Conservation (phyloP, 2,113 vertebrate species). For the Lepus americanus region DNA sequence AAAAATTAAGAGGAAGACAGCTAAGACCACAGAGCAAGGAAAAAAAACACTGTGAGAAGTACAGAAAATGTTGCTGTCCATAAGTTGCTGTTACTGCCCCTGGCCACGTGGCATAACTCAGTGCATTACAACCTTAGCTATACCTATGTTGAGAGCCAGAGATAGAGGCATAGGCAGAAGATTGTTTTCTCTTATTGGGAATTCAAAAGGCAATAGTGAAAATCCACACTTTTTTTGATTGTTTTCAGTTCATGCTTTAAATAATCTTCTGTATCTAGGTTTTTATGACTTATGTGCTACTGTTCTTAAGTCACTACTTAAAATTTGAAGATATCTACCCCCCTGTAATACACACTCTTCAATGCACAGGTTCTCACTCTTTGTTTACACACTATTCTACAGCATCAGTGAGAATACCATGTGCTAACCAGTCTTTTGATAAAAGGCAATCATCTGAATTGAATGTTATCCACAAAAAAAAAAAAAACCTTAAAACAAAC, state of each 20-base stretch:
- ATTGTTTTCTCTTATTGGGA: slow-evolving; percentile 59
- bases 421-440: not conserved
- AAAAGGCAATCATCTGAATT: not conserved
- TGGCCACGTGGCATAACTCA: not conserved
- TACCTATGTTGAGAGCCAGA: slow-evolving; percentile 3
- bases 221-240: slow-evolving; percentile 1
- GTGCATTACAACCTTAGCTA: not conserved
- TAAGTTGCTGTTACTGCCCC: not conserved
- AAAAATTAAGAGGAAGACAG: not conserved
- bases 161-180: not conserved
- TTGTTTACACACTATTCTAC: not conserved
- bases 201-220: slow-evolving; percentile 51
- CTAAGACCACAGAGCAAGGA: not conserved
- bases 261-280: slow-evolving; percentile 5
- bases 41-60: not conserved
- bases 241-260: slow-evolving; percentile 53
- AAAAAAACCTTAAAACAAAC: not conserved
- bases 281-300: not conserved
- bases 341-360: not conserved
- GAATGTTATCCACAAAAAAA: not conserved
- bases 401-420: not conserved
- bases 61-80: not conserved
- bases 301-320: slow-evolving; percentile 24
- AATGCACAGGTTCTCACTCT: not conserved
- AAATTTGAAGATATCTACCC: slow-evolving; percentile 28